These are phyloP conservation scores for Corvus hawaiiensis DNA, from an alignment of 2,113 vertebrate genomes.

Conservation along the genomic window DNA sequence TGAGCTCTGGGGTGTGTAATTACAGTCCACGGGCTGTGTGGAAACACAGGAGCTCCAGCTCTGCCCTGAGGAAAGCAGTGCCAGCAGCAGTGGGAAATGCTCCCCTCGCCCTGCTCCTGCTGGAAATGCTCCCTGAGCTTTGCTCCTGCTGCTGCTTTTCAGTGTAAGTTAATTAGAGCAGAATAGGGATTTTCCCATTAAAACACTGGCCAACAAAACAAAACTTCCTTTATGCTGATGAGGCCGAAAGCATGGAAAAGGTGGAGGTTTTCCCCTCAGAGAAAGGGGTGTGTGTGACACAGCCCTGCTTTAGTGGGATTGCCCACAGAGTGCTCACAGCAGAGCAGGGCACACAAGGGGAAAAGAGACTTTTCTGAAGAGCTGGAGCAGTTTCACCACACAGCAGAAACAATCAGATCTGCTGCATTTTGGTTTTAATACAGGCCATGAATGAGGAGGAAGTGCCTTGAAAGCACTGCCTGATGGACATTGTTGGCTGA, in stretches of 20 bases:
- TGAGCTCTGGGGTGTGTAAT: neutral
- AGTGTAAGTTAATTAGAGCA: neutral
- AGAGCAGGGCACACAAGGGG: neutral
- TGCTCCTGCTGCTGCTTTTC: neutral
- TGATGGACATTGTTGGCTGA: neutral
- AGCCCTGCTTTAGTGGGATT: rapidly evolving
- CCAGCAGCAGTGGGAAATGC: neutral
- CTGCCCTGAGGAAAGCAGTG: neutral
- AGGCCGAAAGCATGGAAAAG: neutral
- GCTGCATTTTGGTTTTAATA: neutral
- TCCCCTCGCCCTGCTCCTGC: neutral
- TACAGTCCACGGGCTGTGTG: neutral
- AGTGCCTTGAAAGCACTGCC: neutral
- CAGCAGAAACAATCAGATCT: neutral
- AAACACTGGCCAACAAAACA: neutral
- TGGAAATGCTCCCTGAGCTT: neutral
- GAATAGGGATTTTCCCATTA: neutral
- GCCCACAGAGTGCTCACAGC: neutral
- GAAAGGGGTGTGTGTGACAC: neutral
- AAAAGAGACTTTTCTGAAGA: neutral
- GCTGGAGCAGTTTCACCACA: neutral
- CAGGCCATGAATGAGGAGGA: neutral
- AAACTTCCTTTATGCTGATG: neutral
- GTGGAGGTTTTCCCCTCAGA: neutral
- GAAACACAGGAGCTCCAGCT: neutral